Evolutionary conservation across 23 tunicate genomes (phyloP), one percentile per base, ranked within the genome.

Genomic region (Aplidium turbinatum): DNA sequence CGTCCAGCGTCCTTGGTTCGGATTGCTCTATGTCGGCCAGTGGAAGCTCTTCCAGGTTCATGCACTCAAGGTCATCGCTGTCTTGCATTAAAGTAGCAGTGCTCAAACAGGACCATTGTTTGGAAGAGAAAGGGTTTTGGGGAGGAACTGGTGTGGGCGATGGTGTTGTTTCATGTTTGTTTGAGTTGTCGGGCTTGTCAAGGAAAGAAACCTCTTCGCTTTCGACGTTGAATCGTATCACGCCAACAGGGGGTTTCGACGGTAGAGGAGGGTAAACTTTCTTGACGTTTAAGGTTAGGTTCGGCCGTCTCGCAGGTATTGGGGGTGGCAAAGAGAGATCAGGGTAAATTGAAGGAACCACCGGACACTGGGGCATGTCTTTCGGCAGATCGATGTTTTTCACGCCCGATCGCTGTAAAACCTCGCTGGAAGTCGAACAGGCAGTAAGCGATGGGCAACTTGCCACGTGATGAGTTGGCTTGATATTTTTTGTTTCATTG

Each of bases 181-280:
- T n/a, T n/a, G n/a, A n/a, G n/a, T n/a, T n/a, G 21, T 13, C 21
- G 24, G 72, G 27, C 5, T 6, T 16, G 7, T 28, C 36, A 11
- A 38, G 11, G 38, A 70, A 70, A 24, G 36, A 28, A 30, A 48
- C 38, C 47, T 30, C 27, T 31, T 70, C 76, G 20, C 58, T 48
- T 4, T 3, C 4, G 9, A 30, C 7, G 24, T 35, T 4, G 24
- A 65, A 35, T 4, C 50, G 3, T 3, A 70, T 58, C 13, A 58
- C 47, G 27, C 38, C 73, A 23, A 66, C 36, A 5, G 22, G 4
- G 73, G 52, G 7, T 3, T 47, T 38, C 3, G 7, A 3, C 36
- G 76, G 76, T 5, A 70, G 58, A 26, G 58, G 16, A 19, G 76
- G 76, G 24, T 70, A 70, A 21, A 70, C 21, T 22, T 42, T 42